Conservation (phyloP, 2,113 vertebrate genomes). For the Notiomystis cincta region DNA sequence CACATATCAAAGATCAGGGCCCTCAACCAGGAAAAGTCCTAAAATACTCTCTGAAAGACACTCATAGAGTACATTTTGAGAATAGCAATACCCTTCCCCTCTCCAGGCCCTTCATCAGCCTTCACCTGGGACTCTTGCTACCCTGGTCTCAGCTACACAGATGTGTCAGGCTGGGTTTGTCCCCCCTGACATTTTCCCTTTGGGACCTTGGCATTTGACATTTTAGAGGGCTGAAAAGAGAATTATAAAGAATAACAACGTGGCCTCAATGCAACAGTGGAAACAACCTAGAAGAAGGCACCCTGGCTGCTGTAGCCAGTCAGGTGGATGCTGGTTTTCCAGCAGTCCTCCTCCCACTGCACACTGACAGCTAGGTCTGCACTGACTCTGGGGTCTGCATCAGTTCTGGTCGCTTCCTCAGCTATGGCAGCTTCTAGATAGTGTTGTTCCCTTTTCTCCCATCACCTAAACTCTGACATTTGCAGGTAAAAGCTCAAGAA, state of each 20-base stretch:
- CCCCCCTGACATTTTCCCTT: background rate
- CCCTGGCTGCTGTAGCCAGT: background rate
- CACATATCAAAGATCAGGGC: background rate
- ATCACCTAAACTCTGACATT: background rate
- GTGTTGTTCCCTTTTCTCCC: background rate
- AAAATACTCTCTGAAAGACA: background rate
- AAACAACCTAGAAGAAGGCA: background rate
- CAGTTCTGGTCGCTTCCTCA: background rate
- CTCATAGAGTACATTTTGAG: background rate
- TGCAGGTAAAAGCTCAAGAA: background rate
- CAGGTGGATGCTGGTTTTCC: background rate
- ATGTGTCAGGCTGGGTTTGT: background rate
- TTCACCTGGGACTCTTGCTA: background rate
- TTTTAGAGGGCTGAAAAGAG: background rate
- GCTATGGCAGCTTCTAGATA: background rate
- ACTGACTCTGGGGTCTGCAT: background rate
- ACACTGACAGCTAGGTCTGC: background rate
- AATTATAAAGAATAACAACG: background rate
- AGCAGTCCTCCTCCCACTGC: background rate
- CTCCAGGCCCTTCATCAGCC: background rate
- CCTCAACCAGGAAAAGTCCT: background rate
- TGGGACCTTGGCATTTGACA: background rate
- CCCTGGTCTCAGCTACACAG: background rate
- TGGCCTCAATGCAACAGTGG: background rate
- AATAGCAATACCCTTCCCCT: background rate